These are phyloP conservation scores for Pseudomyrmex cubaensis DNA, from an alignment of 1,140 invertebrate genomes.

Conservation along the genomic window DNA sequence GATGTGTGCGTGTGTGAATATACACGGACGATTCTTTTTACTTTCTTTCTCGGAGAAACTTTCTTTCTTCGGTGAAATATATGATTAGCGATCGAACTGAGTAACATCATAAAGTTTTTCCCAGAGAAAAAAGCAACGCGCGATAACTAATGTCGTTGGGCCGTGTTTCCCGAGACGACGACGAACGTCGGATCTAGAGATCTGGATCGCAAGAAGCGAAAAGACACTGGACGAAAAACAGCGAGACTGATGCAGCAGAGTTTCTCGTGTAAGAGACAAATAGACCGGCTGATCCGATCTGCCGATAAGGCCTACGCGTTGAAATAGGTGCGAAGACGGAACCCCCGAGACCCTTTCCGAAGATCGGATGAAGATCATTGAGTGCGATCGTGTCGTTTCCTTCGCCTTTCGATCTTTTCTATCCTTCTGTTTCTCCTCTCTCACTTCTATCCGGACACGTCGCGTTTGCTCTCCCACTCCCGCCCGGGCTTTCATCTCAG, in stretches of 20 bases:
- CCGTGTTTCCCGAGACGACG: conserved; percentile 4
- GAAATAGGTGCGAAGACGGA: conserved; percentile 75
- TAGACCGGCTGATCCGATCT: conserved; percentile 62
- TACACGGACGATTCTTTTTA: too few species aligned
- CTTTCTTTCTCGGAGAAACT: too few species aligned
- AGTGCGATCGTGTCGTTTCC: conserved; percentile 33
- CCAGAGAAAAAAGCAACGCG: conserved; percentile 10
- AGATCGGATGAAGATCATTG: conserved; percentile 48
- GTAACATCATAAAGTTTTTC: conserved; percentile 17
- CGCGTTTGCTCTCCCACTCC: neutral
- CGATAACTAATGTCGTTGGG: neutral
- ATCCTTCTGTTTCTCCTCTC: neutral
- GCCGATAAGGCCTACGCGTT: conserved; percentile 68
- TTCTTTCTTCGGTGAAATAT: too few species aligned
- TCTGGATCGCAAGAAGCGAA: conserved; percentile 37
- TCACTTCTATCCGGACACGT: neutral
- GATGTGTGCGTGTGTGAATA: too few species aligned
- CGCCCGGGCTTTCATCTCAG: conserved; percentile 1
- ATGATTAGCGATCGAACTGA: neutral
- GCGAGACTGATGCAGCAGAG: conserved; percentile 48
- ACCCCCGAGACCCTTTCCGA: conserved; percentile 15
- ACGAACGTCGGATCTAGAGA: conserved; percentile 59
- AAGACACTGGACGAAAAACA: conserved; percentile 31
- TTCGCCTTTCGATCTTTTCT: conserved; percentile 16
- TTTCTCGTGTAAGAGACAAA: conserved; percentile 65